These are phyloP conservation scores for Pseudococcus viburni DNA, from an alignment of 2,888 invertebrate genomes.

Conservation along the genomic window DNA sequence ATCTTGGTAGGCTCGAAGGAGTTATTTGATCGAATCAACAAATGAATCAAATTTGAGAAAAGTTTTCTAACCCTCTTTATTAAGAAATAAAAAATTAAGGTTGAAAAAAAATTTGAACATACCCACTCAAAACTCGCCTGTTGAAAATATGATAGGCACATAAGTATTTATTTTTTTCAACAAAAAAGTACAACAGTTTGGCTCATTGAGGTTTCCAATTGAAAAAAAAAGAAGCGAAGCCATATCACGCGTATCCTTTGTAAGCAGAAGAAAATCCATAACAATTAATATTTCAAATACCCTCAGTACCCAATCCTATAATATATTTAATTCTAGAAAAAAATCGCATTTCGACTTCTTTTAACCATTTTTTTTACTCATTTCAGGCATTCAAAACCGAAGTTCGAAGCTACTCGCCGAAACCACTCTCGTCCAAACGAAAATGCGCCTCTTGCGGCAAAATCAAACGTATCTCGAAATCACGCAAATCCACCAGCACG, in stretches of 20 bases:
- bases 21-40: no score
- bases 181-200: no score
- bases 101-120: no score
- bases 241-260: neutral
- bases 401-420: conserved; percentile 58
- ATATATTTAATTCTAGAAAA: neutral
- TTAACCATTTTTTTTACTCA: neutral
- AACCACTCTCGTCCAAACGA: conserved; percentile 39
- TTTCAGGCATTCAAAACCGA: conserved; percentile 53
- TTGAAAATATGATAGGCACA: no score
- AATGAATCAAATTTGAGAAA: no score
- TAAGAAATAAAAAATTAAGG: no score
- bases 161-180: no score
- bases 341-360: neutral
- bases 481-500: conserved; percentile 40
- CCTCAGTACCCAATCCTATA: neutral
- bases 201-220: no score
- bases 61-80: no score
- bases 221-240: neutral
- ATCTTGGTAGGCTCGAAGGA: no score
- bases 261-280: neutral
- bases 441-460: conserved; percentile 63
- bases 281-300: neutral
- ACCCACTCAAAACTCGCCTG: no score
- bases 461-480: conserved; percentile 56